Evolutionary conservation across 2,888 invertebrate genomes (phyloP).

Genomic region (Petrolisthes cinctipes): DNA sequence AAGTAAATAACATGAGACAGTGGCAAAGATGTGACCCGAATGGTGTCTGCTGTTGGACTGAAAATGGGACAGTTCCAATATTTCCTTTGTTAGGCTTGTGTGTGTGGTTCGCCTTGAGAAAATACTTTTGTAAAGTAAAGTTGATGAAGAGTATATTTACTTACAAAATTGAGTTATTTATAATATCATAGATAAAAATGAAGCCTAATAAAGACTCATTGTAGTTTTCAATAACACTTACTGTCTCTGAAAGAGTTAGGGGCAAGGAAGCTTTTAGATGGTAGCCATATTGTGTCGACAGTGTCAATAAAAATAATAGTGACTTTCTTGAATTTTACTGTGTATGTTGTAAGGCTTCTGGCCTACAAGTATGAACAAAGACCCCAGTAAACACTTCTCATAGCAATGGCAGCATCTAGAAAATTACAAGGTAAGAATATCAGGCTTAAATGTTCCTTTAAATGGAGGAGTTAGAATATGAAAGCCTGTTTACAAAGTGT

Average conservation of each 20-base stretch:
- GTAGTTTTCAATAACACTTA: constrained; percentile 30
- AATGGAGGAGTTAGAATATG: constrained; percentile 31
- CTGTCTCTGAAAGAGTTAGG: constrained; percentile 14
- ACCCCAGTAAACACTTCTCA: constrained; percentile 59
- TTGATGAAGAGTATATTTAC: neutral
- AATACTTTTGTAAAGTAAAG: no score
- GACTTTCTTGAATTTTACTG: constrained; percentile 50
- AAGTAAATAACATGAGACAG: neutral
- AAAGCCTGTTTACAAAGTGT: constrained; percentile 55
- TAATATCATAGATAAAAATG: neutral
- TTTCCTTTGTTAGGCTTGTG: constrained; percentile 28
- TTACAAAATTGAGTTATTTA: neutral
- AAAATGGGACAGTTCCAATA: constrained; percentile 55
- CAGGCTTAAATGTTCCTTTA: constrained; percentile 10
- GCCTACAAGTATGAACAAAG: constrained; percentile 63
- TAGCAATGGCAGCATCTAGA: constrained; percentile 66
- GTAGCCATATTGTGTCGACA: constrained; percentile 61
- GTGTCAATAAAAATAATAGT: constrained; percentile 59
- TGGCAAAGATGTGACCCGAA: neutral
- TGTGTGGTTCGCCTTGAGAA: neutral
- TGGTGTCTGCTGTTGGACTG: constrained; percentile 39
- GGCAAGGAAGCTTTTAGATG: constrained; percentile 58
- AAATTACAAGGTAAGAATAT: constrained; percentile 64
- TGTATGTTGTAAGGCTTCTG: constrained; percentile 58
- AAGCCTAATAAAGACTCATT: neutral